Evolutionary conservation across 2,113 vertebrate genomes (phyloP).

Genomic region (Agelaius phoeniceus): DNA sequence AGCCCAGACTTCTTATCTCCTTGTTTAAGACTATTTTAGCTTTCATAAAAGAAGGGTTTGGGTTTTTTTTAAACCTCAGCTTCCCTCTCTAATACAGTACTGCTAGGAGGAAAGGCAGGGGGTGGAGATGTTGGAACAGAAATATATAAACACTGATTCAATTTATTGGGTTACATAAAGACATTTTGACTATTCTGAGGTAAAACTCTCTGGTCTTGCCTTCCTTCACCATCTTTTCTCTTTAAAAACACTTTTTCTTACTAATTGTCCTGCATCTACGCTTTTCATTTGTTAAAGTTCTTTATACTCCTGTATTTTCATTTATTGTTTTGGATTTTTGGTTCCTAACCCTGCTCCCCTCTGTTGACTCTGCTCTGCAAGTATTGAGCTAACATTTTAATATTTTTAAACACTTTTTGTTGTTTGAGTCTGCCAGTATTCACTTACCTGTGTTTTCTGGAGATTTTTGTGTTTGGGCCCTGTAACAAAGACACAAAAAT

Average conservation of each 20-base stretch:
- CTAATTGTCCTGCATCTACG: not conserved
- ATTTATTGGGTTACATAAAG: not conserved
- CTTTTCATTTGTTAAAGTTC: not conserved
- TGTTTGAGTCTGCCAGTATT: not conserved
- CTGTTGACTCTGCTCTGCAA: not conserved
- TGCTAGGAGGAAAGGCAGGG: not conserved
- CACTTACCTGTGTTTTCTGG: conserved; percentile 71
- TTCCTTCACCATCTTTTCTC: not conserved
- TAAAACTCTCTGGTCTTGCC: not conserved
- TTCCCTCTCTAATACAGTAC: not conserved
- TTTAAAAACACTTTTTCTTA: not conserved
- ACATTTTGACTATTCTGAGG: not conserved
- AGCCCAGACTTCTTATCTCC: not conserved
- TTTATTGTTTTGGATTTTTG: not conserved
- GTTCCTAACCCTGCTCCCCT: not conserved
- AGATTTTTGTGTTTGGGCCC: conserved; percentile 62
- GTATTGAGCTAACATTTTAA: not conserved
- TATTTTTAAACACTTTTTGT: not conserved
- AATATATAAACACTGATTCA: not conserved
- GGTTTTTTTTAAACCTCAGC: not conserved
- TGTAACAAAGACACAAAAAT: conserved; percentile 1
- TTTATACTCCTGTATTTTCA: not conserved
- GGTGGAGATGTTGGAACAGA: not conserved
- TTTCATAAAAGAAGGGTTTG: not conserved
- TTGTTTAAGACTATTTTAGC: not conserved